These are phyloP conservation scores for Eurypyga helias DNA, from an alignment of 2,113 vertebrate genomes.

Conservation along the genomic window DNA sequence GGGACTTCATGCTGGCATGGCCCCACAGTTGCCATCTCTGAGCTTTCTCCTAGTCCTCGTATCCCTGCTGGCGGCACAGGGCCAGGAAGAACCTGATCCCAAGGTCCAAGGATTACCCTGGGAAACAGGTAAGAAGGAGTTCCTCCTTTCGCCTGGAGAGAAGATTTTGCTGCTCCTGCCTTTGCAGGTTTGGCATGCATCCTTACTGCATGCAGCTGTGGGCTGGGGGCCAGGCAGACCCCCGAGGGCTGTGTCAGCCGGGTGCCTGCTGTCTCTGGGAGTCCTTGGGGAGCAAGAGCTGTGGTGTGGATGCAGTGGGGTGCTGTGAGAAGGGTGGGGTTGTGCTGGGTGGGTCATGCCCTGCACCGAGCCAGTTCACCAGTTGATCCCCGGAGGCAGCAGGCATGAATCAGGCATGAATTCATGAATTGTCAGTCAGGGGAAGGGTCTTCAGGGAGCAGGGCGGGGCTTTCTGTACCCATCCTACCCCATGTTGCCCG, in stretches of 20 bases:
- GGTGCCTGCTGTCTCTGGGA: not conserved
- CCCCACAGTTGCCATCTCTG: not conserved
- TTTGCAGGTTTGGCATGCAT: rapidly evolving
- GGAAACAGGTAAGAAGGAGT: not conserved
- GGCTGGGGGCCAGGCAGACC: rapidly evolving
- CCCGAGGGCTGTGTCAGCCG: not conserved
- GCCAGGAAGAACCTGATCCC: not conserved
- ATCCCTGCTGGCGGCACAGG: not conserved
- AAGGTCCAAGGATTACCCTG: not conserved
- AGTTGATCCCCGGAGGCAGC: rapidly evolving
- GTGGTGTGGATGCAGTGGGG: rapidly evolving
- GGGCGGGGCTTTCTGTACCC: not conserved
- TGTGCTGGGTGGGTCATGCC: not conserved
- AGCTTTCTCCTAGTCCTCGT: not conserved
- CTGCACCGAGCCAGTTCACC: not conserved
- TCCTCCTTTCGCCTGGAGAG: not conserved
- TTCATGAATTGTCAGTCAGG: rapidly evolving
- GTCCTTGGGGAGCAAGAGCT: not conserved
- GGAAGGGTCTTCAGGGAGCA: not conserved
- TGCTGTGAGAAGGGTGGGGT: not conserved
- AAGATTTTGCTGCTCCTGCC: not conserved
- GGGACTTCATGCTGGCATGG: not conserved
- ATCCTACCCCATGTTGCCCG: not conserved
- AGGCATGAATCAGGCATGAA: not conserved
- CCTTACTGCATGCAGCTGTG: not conserved